These are phyloP conservation scores for Epistrophella euchroma DNA, from an alignment of 2,888 invertebrate genomes.

Conservation along the genomic window DNA sequence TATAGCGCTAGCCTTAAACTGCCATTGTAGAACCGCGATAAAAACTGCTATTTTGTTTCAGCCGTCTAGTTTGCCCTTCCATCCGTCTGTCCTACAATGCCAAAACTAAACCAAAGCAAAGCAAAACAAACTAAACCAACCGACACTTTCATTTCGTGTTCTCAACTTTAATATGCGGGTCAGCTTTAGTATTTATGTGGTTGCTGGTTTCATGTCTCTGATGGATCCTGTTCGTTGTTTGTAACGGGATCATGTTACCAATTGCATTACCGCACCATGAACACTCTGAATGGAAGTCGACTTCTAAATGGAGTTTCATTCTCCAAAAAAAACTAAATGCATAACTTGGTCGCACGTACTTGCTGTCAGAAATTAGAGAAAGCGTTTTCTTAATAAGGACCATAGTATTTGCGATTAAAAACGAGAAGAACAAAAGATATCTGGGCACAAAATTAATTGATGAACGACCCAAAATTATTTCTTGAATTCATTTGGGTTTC, in stretches of 20 bases:
- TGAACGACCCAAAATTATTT: too few relatives aligned
- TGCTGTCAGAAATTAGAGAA: background rate
- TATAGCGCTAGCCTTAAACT: slow-evolving; percentile 49
- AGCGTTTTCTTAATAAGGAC: too few relatives aligned
- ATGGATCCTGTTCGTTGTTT: slow-evolving; percentile 40
- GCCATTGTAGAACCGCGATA: slow-evolving; percentile 38
- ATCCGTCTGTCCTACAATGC: background rate
- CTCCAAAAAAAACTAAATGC: background rate
- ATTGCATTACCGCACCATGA: slow-evolving; percentile 43
- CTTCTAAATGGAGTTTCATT: background rate
- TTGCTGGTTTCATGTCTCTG: slow-evolving; percentile 1
- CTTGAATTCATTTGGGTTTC: too few relatives aligned
- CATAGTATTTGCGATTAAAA: too few relatives aligned
- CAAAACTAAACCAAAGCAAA: slow-evolving; percentile 1
- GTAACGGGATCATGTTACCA: slow-evolving; percentile 67
- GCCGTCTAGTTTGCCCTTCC: background rate
- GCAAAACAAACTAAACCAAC: background rate
- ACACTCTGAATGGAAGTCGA: slow-evolving; percentile 3
- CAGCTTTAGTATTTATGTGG: slow-evolving; percentile 9
- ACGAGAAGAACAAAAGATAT: too few relatives aligned
- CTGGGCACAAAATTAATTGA: too few relatives aligned
- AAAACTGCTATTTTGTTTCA: slow-evolving; percentile 34
- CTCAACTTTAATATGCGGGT: slow-evolving; percentile 37
- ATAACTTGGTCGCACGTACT: background rate
- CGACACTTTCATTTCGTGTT: slow-evolving; percentile 29